These are phyloP conservation scores for Leucophenga maculata DNA, from an alignment of 2,888 invertebrate genomes.

Conservation along the genomic window DNA sequence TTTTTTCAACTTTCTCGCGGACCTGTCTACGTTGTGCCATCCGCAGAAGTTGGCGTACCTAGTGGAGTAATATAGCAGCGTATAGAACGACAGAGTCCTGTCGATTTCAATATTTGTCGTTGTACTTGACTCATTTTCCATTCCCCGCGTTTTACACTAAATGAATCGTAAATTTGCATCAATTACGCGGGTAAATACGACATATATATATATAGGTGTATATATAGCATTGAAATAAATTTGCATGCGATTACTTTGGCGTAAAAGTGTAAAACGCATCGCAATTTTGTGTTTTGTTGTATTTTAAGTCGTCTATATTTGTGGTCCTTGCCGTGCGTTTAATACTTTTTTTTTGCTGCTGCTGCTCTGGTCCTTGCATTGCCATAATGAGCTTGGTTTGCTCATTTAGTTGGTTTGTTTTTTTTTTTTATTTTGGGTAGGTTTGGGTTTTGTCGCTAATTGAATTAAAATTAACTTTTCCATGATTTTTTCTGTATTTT, in stretches of 20 bases:
- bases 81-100: background rate
- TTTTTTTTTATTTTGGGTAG: background rate
- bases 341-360: background rate
- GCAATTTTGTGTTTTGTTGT: slow-evolving; percentile 31
- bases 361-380: background rate
- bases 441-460: background rate
- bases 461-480: slow-evolving; percentile 16
- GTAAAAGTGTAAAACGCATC: slow-evolving; percentile 48
- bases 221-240: slow-evolving; percentile 51
- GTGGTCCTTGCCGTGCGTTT: background rate
- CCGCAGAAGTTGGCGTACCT: too few species aligned
- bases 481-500: too few species aligned
- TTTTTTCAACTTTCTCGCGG: background rate
- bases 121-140: background rate
- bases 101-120: slow-evolving; percentile 14
- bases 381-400: background rate
- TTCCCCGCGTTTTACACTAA: slow-evolving; percentile 44
- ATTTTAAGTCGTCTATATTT: background rate
- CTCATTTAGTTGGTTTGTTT: background rate
- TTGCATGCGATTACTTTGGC: slow-evolving; percentile 64
- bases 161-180: slow-evolving; percentile 71
- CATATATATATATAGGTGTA: slow-evolving; percentile 31
- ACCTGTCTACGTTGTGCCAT: background rate
- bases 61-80: too few species aligned
- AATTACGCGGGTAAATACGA: slow-evolving; percentile 69